Conservation (phyloP, 2,888 invertebrate genomes). For the Coenonympha glycerion region DNA sequence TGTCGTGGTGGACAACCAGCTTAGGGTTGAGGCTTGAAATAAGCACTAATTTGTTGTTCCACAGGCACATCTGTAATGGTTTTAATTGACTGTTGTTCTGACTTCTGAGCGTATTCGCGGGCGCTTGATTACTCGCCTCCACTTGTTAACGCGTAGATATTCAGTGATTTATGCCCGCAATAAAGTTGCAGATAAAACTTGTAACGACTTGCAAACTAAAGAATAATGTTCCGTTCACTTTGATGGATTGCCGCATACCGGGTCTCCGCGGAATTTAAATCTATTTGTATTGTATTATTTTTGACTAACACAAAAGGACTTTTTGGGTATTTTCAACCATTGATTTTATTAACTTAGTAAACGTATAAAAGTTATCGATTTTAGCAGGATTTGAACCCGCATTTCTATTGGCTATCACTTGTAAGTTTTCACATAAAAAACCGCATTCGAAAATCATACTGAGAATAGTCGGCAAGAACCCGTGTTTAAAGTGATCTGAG, state of each 20-base stretch:
- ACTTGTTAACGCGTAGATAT: slow-evolving; percentile 14
- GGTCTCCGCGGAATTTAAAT: background rate
- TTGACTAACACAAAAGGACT: background rate
- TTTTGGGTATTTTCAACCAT: background rate
- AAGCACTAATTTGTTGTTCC: too few relatives aligned
- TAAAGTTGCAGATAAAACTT: slow-evolving; percentile 23
- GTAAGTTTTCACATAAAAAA: too few relatives aligned
- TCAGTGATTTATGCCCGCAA: slow-evolving; percentile 15
- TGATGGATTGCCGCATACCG: slow-evolving; percentile 7
- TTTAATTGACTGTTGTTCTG: too few relatives aligned
- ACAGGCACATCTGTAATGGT: too few relatives aligned
- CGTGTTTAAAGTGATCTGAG: too few relatives aligned
- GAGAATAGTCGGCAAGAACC: too few relatives aligned
- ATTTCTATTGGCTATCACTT: too few relatives aligned
- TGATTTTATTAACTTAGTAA: too few relatives aligned
- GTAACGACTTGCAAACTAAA: slow-evolving; percentile 11
- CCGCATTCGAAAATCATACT: too few relatives aligned
- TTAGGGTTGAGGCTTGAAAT: too few relatives aligned
- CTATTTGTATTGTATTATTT: slow-evolving; percentile 4
- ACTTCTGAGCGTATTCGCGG: background rate
- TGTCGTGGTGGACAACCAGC: too few relatives aligned
- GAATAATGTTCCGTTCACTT: slow-evolving; percentile 4
- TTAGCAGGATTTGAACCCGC: background rate
- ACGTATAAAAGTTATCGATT: too few relatives aligned
- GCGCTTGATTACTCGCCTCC: slow-evolving; percentile 1